Evolutionary conservation across 2,113 vertebrate genomes (phyloP), one percentile per base, ranked within the genome.

Genomic region (Pongo abelii): DNA sequence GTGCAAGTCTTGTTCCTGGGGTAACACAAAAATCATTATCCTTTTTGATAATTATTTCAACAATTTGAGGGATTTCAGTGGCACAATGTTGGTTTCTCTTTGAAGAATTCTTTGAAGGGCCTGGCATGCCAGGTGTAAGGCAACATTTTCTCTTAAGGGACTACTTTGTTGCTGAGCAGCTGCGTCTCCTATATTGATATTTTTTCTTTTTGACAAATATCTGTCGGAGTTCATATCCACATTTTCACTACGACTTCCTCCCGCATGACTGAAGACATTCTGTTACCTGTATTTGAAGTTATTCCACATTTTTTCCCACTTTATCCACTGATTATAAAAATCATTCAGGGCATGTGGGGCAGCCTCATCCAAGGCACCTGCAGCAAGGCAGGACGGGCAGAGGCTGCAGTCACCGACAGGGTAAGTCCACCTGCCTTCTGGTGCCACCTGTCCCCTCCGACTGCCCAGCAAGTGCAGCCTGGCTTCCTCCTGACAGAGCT

Each of bases 291-390:
- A 99, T 98, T 99, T 99, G 98, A 99, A 99, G 98, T 99, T 99
- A 99, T 99, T 99, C 99, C 99, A 99, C 99, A 99, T 99, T 98
- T 99, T 99, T 99, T 98, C 99, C 99, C 98, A 99, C 99, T 99
- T 99, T 99, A 98, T 99, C 99, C 99, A 99, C 99, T 97, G 99
- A 99, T 98, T 98, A 99, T 4, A 98, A 98, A 98, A 98, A 64
- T 98, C 99, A 69, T 32, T 69, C 67, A 69, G 67, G 67, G 67
- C 1, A 3, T 8, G 32, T 18, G 32, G 32, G 67, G 32, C 67
- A 69, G 67, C 67, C 67, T 69, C 67, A 17, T 69, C 32, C 32
- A 69, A 69, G 67, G 32, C 67, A n/a, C 16, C 67, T 69, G 67
- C 35, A 17, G 32, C 32, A 32, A 69, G 67, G 67, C 32, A n/a